phyloP scores from a whole-genome alignment of 2,113 vertebrate species.

The Xerus inauris region DNA sequence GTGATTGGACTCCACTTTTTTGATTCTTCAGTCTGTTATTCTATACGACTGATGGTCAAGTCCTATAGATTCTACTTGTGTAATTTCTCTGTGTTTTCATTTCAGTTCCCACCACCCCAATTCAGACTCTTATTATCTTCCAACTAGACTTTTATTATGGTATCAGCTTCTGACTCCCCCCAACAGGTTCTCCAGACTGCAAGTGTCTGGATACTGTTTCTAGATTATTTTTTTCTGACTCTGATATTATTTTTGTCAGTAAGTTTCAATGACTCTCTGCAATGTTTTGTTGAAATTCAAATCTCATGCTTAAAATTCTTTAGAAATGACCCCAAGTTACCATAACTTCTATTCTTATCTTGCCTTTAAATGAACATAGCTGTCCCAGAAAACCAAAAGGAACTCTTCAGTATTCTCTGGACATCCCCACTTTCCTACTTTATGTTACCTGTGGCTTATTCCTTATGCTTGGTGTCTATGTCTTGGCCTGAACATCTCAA shows the following conservation, averaged over 20 bases:
- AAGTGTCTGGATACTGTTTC: neutral
- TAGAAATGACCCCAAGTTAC: neutral
- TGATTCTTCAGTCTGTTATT: neutral
- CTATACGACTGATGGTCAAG: neutral
- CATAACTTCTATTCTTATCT: neutral
- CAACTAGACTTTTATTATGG: neutral
- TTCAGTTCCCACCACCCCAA: neutral
- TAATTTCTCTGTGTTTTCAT: neutral
- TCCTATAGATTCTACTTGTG: neutral
- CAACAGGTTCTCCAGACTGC: neutral
- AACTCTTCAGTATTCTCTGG: neutral
- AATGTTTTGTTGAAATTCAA: conserved; percentile 1
- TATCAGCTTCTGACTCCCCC: neutral
- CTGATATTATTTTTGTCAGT: neutral
- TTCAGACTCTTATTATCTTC: neutral
- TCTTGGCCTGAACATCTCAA: neutral
- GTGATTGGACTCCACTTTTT: neutral
- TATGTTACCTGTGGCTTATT: neutral
- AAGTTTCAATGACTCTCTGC: neutral
- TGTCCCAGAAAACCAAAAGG: neutral
- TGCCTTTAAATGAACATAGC: neutral
- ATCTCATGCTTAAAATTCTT: neutral
- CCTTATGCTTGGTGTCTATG: neutral
- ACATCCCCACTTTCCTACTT: neutral
- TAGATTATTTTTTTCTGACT: conserved; percentile 29